phyloP scores from a whole-genome alignment of 2,113 vertebrate genomes.

The Cynoglossus semilaevis region DNA sequence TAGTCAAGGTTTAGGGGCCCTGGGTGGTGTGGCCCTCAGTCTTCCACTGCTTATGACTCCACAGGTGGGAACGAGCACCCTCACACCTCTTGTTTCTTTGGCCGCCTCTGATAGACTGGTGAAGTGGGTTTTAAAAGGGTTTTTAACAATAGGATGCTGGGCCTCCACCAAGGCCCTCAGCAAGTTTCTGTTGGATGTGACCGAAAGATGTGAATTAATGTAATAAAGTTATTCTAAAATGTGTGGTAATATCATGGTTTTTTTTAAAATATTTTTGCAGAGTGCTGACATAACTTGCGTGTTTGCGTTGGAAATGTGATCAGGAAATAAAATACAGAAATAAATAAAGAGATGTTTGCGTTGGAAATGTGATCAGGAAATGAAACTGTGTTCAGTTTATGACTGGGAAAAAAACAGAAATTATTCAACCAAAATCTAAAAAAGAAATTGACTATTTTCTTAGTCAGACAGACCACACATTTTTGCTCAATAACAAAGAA shows the following conservation, averaged over 20 bases:
- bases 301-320: too few species aligned
- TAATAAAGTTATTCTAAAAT: conserved; percentile 10
- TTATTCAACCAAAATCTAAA: too few species aligned
- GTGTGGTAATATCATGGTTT: not conserved
- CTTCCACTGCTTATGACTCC: conserved; percentile 63
- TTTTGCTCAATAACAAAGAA: too few species aligned
- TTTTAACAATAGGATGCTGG: conserved; percentile 69
- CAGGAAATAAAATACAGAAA: too few species aligned
- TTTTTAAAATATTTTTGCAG: too few species aligned
- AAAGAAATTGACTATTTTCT: too few species aligned
- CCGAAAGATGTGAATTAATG: conserved; percentile 28
- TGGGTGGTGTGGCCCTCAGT: conserved; percentile 67
- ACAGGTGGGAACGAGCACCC: conserved; percentile 5
- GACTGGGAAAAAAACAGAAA: too few species aligned
- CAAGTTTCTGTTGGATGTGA: conserved; percentile 67
- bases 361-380: too few species aligned
- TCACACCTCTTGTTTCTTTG: conserved; percentile 38
- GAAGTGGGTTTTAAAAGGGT: conserved; percentile 63
- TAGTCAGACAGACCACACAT: too few species aligned
- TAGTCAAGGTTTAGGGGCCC: conserved; percentile 61
- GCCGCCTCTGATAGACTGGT: conserved; percentile 44
- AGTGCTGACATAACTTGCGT: too few species aligned
- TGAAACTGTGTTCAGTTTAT: too few species aligned
- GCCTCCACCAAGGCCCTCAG: conserved; percentile 59
- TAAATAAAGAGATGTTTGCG: too few species aligned